Base-by-base conservation (phyloP, 2,888 invertebrate genomes). In the Litoditis marina region DNA sequence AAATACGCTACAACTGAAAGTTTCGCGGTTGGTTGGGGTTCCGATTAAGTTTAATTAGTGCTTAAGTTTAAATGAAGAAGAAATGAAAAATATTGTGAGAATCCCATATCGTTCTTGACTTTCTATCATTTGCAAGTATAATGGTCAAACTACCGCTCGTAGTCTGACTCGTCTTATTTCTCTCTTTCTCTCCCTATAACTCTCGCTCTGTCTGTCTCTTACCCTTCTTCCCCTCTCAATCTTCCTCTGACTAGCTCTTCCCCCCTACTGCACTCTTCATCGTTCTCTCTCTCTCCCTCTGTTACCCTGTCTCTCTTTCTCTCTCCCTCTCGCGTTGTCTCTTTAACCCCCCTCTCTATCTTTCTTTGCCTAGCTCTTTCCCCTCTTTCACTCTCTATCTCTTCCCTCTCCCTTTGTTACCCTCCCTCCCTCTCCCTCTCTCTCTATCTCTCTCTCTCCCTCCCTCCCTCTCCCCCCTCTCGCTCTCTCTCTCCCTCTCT, bases 401-500 rank as follows among this genome's bases (percentile, higher is more conserved):
- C 4, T 0, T 30, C 19, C 16, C 22, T 54, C 55, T 54, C 27
- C 36, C 42, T 30, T 42, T 44, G 7, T 36, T 52, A 46, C 27
- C 22, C 30, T 60, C 47, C 53, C 31, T 53, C 30, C 22, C 27
- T 49, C 44, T 49, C 49, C 6, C 44, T 52, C 44, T 49, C 49
- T 25, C 22, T 47, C 53, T 46, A 46, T 22, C 47, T 44, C 28
- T 16, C 49, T 28, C 8, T 19, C 13, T 34, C 52, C 22, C 22
- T 36, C 36, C 44, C 47, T 49, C 31, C 39, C 46, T 54, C 31
- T n/a, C 16, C n/a, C n/a, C 46, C 32, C 44, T 44, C 60, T 31
- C 44, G 11, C 31, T 39, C 49, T 19, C 30, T 19, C 59, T 39
- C 51, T 27, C 28, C 51, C 36, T 59, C 31, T 36, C 34, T 16